Evolutionary conservation across 1,140 invertebrate species (phyloP).

Genomic region (Lepeophtheirus salmonis): DNA sequence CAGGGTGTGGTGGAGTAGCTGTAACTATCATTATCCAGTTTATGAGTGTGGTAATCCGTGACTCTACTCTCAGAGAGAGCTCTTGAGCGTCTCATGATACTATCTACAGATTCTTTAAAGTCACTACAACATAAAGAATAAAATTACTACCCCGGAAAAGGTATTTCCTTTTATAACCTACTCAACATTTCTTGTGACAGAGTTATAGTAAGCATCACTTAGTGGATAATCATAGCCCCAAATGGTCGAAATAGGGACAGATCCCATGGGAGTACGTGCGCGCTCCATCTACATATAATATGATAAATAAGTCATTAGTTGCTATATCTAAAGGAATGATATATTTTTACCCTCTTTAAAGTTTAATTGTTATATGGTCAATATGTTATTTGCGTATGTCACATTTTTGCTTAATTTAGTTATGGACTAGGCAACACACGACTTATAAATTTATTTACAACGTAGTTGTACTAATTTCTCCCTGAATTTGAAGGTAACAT

Average conservation of each 20-base stretch:
- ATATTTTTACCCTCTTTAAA: not conserved
- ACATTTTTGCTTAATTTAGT: not conserved
- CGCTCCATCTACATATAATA: slow-evolving; percentile 2
- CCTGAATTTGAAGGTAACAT: no score
- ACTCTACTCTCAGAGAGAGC: not conserved
- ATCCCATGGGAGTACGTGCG: not conserved
- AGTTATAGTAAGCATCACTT: not conserved
- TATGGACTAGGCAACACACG: not conserved
- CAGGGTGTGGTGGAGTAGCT: not conserved
- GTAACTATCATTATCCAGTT: not conserved
- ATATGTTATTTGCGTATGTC: not conserved
- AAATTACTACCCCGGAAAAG: no score
- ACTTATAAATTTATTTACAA: not conserved
- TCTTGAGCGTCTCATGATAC: not conserved
- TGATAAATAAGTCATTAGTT: not conserved
- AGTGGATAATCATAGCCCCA: slow-evolving; percentile 7
- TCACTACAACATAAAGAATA: no score
- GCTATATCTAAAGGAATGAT: not conserved
- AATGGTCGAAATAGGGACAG: slow-evolving; percentile 7
- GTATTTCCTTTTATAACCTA: no score
- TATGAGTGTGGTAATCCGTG: not conserved
- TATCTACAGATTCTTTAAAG: slow-evolving; percentile 1
- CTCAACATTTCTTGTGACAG: not conserved
- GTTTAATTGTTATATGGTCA: not conserved
- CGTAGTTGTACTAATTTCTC: not conserved